Evolutionary conservation across 37 sponge, comb jelly and placozoan species (phyloP).

Genomic region (Cladorhizidae sp.): DNA sequence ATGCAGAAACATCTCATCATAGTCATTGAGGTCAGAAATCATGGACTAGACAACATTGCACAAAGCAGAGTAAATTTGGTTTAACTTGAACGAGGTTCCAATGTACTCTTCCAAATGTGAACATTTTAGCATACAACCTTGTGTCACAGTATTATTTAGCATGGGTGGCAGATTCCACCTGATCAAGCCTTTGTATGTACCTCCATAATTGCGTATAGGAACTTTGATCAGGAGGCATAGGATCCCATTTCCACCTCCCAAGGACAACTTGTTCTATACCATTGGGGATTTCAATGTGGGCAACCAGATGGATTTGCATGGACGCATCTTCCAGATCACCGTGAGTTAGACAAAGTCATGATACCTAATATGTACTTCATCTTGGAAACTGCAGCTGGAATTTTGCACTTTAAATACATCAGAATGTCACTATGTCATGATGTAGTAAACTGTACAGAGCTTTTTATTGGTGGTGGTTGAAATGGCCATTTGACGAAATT

Average conservation of each 20-base stretch:
- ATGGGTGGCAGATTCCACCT: too few species aligned
- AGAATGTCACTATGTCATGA: not conserved
- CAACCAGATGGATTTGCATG: conserved; percentile 72
- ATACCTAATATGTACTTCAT: not conserved
- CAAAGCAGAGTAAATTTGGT: too few species aligned
- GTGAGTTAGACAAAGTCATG: conserved; percentile 56
- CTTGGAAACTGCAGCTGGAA: not conserved
- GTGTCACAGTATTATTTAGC: too few species aligned
- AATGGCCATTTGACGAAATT: too few species aligned
- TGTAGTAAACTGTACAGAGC: not conserved
- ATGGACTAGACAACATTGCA: too few species aligned
- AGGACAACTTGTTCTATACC: conserved; percentile 92
- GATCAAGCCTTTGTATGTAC: too few species aligned
- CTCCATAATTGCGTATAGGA: conserved; percentile 32
- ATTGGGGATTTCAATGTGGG: conserved; percentile 95
- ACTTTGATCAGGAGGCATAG: conserved; percentile 95
- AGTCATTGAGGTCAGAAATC: too few species aligned
- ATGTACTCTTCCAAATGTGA: too few species aligned
- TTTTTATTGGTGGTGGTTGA: not conserved
- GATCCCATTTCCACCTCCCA: conserved; percentile 88
- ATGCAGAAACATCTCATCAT: too few species aligned
- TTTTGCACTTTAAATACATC: not conserved
- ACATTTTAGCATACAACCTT: too few species aligned
- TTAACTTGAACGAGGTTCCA: too few species aligned
- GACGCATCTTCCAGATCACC: conserved; percentile 79